Percentiles rank a stretch among this genome's conserved stretches.
These are phyloP conservation scores for Chrysolina americana DNA, from an alignment of 2,888 invertebrate species.

Conservation along the genomic window DNA sequence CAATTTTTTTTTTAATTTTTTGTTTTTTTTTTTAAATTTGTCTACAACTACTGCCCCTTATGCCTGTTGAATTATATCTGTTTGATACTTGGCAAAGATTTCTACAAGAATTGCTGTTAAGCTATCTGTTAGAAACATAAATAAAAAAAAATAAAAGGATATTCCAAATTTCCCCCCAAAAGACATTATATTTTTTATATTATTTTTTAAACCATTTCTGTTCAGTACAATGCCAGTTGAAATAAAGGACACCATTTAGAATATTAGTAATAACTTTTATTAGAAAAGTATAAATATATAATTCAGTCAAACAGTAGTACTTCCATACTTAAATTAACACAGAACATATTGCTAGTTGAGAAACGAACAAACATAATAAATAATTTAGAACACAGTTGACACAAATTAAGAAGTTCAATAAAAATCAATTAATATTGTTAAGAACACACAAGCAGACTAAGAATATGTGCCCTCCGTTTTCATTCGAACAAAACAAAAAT, in stretches of 20 bases:
- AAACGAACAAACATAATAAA: conserved; percentile 16
- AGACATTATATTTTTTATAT: no score
- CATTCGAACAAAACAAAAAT: conserved; percentile 16
- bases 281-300: conserved; percentile 34
- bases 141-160: no score
- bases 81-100: no score
- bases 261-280: conserved; percentile 29
- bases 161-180: no score
- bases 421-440: conserved; percentile 6
- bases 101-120: no score
- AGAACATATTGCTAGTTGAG: conserved; percentile 28
- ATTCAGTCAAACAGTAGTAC: conserved; percentile 34
- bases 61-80: no score
- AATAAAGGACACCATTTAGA: conserved; percentile 60
- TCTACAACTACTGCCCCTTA: no score
- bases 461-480: conserved; percentile 5
- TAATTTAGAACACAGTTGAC: conserved; percentile 26
- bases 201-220: no score
- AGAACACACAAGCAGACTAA: conserved; percentile 19
- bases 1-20: no score
- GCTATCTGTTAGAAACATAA: no score
- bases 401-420: conserved; percentile 14
- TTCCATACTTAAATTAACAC: conserved; percentile 13
- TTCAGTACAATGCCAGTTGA: no score
- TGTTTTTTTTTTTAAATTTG: no score